Evolutionary conservation across 2,113 vertebrate species (phyloP).

Genomic region (Phaethornis superciliosus): DNA sequence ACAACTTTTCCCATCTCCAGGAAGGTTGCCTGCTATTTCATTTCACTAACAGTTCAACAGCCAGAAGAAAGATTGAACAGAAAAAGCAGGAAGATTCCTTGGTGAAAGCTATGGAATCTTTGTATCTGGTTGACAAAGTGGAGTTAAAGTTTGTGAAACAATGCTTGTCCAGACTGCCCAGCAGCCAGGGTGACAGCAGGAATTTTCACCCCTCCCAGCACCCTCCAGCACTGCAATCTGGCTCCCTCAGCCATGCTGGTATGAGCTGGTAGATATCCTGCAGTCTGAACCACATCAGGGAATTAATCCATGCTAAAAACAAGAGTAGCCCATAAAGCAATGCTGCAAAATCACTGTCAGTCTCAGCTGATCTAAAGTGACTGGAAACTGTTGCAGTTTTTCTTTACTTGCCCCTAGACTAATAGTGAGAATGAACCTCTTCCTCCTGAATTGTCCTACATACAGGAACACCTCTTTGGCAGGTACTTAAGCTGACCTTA

Average conservation of each 20-base stretch:
- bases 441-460: not conserved
- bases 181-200: not conserved
- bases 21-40: not conserved
- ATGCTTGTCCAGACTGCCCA: not conserved
- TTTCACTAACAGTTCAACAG: not conserved
- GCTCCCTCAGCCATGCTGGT: not conserved
- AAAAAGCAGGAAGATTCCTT: not conserved
- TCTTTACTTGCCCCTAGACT: not conserved
- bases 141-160: not conserved
- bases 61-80: not conserved
- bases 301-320: not conserved
- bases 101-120: not conserved
- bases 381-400: not conserved
- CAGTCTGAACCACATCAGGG: not conserved
- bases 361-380: not conserved
- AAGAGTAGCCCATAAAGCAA: not conserved
- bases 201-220: not conserved
- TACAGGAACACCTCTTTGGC: not conserved
- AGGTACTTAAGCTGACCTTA: not conserved
- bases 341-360: not conserved
- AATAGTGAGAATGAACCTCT: not conserved
- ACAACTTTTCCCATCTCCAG: not conserved
- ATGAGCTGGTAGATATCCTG: not conserved
- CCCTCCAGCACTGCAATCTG: accelerated
- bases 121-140: constrained; percentile 11